phyloP scores from a whole-genome alignment of 2,113 vertebrate genomes.

The Phycodurus eques region DNA sequence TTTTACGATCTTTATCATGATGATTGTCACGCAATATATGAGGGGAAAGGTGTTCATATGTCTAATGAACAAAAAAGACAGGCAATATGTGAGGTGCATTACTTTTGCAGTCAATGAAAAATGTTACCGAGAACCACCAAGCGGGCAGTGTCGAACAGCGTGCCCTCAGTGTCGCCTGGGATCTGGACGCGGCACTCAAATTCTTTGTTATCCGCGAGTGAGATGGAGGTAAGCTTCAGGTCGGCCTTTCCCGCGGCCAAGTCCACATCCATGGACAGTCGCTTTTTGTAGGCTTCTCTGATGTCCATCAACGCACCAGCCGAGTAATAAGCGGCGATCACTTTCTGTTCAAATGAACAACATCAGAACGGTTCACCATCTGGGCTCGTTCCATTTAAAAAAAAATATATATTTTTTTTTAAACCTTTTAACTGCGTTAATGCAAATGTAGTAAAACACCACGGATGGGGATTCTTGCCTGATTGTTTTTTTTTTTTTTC shows the following conservation, averaged over 20 bases:
- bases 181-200: slow-evolving; percentile 54
- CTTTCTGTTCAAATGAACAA: slow-evolving; percentile 19
- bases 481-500: not conserved
- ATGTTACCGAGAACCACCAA: slow-evolving; percentile 66
- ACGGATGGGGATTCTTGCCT: not conserved
- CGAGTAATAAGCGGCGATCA: slow-evolving; percentile 17
- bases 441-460: no score
- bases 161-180: slow-evolving; percentile 12
- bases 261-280: not conserved
- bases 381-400: no score
- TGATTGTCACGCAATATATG: no score
- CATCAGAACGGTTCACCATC: not conserved
- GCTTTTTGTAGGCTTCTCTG: fast-evolving
- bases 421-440: not conserved
- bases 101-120: not conserved
- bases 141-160: fast-evolving
- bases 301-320: fast-evolving
- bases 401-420: not conserved
- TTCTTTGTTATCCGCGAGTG: slow-evolving; percentile 23
- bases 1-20: no score
- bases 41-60: no score
- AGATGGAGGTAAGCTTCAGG: slow-evolving; percentile 43
- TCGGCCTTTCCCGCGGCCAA: not conserved
- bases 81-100: not conserved
- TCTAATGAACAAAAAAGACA: no score